Conservation (phyloP, 2,797 vertebrate species). For the Coilia nasus region DNA sequence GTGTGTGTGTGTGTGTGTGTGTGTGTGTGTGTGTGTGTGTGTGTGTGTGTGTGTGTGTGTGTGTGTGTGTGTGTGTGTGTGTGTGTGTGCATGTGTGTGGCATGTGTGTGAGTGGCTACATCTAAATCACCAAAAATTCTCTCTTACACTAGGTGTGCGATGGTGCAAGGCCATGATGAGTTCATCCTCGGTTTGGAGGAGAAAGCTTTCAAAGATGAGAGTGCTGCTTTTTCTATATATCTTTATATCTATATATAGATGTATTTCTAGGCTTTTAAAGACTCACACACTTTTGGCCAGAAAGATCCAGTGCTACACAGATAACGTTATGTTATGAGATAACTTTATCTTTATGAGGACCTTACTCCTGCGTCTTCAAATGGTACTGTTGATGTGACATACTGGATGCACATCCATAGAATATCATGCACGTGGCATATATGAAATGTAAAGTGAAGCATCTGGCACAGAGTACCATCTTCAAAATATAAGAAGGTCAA, state of each 20-base stretch:
- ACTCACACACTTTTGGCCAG: not conserved
- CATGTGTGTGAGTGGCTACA: not conserved
- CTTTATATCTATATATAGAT: too few relatives aligned
- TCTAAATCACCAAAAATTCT: not conserved
- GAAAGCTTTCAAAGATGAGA: not conserved
- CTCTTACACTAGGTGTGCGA: not conserved
- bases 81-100: not conserved
- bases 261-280: not conserved
- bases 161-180: not conserved
- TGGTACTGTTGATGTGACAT: not conserved
- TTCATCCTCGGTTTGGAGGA: not conserved
- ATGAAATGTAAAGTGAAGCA: not conserved
- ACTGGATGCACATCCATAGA: not conserved
- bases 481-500: not conserved
- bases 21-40: too few relatives aligned
- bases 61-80: not conserved
- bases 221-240: not conserved
- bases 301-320: not conserved
- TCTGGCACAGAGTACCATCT: not conserved
- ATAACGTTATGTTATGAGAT: too few relatives aligned
- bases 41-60: not conserved
- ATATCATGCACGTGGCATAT: not conserved
- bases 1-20: not conserved
- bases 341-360: not conserved
- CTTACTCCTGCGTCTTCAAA: not conserved